A percentile compares a stretch with the other conserved stretches of the same genome.
Conservation (phyloP, 2,113 vertebrate species). For the Strigops habroptila region DNA sequence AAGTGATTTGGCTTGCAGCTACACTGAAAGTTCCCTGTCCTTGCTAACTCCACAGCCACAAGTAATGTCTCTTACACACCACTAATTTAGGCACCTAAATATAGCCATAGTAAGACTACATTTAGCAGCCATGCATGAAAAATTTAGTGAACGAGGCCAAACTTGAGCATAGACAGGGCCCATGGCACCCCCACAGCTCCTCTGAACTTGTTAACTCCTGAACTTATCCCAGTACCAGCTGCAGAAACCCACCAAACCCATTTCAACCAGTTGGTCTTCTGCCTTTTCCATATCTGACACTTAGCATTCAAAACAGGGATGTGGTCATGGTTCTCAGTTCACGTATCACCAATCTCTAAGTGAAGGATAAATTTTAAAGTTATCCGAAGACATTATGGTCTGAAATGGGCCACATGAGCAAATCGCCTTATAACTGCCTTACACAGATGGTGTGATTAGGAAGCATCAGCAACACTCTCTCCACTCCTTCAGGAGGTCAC, state of each 20-base stretch:
- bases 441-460: neutral
- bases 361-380: neutral
- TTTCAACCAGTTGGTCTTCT: neutral
- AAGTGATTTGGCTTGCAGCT: neutral
- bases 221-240: neutral
- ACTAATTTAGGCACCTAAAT: slow-evolving; percentile 44
- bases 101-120: neutral
- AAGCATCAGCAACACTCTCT: neutral
- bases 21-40: accelerated
- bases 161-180: neutral
- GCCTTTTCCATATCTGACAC: neutral
- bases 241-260: neutral
- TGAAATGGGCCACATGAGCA: neutral
- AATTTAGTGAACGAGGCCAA: neutral
- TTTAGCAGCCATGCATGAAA: neutral
- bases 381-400: neutral
- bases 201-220: neutral
- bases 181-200: neutral
- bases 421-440: neutral
- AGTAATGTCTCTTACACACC: neutral
- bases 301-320: neutral
- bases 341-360: neutral
- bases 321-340: neutral
- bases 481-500: neutral
- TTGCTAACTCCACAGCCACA: neutral